A percentile compares a stretch with the other conserved stretches of the same genome.
Conservation (phyloP, 1,140 invertebrate species). For the Drosophila pectinifera region DNA sequence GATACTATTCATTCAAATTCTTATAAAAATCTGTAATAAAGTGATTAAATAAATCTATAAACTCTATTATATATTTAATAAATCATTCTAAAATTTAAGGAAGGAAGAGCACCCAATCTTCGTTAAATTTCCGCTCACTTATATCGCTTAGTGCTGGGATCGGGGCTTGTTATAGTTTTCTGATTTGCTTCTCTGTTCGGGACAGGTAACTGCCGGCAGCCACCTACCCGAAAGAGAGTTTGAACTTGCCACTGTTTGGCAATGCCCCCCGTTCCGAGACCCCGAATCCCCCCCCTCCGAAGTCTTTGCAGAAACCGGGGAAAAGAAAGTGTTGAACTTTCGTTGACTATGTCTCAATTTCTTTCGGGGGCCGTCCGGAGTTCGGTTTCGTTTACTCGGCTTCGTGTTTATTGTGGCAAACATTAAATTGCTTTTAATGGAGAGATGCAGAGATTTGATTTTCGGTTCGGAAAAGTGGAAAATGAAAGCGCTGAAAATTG, state of each 20-base stretch:
- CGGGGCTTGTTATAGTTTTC: conserved; percentile 42
- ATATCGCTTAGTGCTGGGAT: conserved; percentile 5
- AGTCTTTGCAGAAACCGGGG: conserved; percentile 14
- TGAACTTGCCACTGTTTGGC: conserved; percentile 67
- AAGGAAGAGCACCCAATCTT: neutral
- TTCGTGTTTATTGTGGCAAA: conserved; percentile 69
- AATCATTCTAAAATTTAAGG: no score
- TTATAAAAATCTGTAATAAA: neutral
- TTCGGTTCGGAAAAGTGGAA: conserved; percentile 37
- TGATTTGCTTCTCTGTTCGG: conserved; percentile 39
- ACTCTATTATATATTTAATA: neutral
- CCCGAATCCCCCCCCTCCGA: neutral
- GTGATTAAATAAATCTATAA: neutral
- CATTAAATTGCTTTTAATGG: conserved; percentile 76
- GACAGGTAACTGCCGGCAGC: conserved; percentile 56
- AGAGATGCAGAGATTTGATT: conserved; percentile 62
- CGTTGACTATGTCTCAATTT: conserved; percentile 71
- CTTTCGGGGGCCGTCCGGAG: conserved; percentile 23
- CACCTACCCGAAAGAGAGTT: conserved; percentile 59
- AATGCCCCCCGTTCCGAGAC: neutral
- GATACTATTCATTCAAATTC: no score
- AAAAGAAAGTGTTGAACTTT: conserved; percentile 80
- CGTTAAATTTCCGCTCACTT: neutral
- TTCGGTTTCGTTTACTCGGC: conserved; percentile 35
- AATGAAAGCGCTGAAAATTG: conserved; percentile 73